A percentile compares a stretch with the other conserved stretches of the same genome.
Evolutionary conservation across 2,113 vertebrate genomes (phyloP).

Genomic region (Columba janthina): DNA sequence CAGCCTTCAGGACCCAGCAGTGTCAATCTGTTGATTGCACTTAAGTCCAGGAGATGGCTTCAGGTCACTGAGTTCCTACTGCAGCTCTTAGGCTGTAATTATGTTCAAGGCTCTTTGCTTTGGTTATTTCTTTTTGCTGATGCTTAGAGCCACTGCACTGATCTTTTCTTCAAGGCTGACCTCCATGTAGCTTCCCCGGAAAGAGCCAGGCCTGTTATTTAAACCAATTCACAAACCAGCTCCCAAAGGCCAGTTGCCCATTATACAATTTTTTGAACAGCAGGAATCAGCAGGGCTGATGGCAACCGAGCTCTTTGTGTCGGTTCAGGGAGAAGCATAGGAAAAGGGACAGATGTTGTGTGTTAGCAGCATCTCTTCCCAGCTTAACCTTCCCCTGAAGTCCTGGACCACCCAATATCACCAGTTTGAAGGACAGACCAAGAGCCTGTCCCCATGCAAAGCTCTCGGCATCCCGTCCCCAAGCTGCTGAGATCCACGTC

Average conservation of each 20-base stretch:
- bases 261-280: not conserved
- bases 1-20: slow-evolving; percentile 23
- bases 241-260: slow-evolving; percentile 1
- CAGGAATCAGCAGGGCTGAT: not conserved
- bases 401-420: not conserved
- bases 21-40: slow-evolving; percentile 42
- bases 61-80: not conserved
- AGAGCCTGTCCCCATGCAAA: accelerated
- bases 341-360: not conserved
- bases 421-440: not conserved
- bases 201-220: slow-evolving; percentile 31
- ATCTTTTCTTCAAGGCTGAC: slow-evolving; percentile 48
- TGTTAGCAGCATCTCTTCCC: not conserved
- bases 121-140: slow-evolving; percentile 9
- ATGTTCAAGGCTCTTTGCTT: slow-evolving; percentile 43
- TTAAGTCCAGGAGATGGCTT: slow-evolving; percentile 10
- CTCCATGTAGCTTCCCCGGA: not conserved
- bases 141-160: not conserved
- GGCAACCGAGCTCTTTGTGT: not conserved
- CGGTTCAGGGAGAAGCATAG: not conserved
- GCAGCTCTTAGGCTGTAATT: slow-evolving; percentile 37
- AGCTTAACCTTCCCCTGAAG: not conserved
- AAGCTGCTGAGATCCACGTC: not conserved
- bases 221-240: slow-evolving; percentile 7
- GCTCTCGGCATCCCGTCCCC: not conserved